These are phyloP conservation scores for Boleophthalmus pectinirostris DNA, from an alignment of 2,113 vertebrate genomes.

Conservation along the genomic window DNA sequence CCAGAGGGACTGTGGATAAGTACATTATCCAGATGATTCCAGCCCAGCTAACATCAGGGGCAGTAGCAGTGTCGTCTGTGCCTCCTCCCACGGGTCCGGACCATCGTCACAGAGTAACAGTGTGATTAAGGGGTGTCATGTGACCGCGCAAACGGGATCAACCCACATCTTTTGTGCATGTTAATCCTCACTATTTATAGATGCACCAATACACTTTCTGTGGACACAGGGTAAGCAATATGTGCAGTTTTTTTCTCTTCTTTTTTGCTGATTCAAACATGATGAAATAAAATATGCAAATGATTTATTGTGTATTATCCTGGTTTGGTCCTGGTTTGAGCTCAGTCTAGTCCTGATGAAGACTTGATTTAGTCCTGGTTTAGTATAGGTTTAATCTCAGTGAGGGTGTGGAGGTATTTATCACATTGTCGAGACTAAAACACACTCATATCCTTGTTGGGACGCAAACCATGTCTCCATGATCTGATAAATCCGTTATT, in stretches of 20 bases:
- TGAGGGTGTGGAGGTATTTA: too few relatives aligned
- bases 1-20: constrained; percentile 60
- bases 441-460: too few relatives aligned
- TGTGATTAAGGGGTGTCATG: constrained; percentile 69
- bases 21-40: constrained; percentile 73
- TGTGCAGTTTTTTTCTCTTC: not conserved
- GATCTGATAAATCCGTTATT: too few relatives aligned
- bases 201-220: constrained; percentile 59
- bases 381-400: not conserved
- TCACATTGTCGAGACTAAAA: too few relatives aligned
- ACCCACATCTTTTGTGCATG: constrained; percentile 43
- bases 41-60: constrained; percentile 56
- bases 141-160: constrained; percentile 60
- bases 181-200: constrained; percentile 70
- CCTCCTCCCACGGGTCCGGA: constrained; percentile 49
- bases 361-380: not conserved
- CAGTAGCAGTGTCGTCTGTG: constrained; percentile 23
- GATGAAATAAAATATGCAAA: not conserved
- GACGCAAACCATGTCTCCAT: too few relatives aligned
- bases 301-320: not conserved
- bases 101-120: constrained; percentile 28
- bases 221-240: constrained; percentile 27
- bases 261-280: not conserved
- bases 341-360: not conserved
- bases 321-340: not conserved